Base-by-base conservation (phyloP, 2,113 vertebrate species). In the Gambusia holbrooki region DNA sequence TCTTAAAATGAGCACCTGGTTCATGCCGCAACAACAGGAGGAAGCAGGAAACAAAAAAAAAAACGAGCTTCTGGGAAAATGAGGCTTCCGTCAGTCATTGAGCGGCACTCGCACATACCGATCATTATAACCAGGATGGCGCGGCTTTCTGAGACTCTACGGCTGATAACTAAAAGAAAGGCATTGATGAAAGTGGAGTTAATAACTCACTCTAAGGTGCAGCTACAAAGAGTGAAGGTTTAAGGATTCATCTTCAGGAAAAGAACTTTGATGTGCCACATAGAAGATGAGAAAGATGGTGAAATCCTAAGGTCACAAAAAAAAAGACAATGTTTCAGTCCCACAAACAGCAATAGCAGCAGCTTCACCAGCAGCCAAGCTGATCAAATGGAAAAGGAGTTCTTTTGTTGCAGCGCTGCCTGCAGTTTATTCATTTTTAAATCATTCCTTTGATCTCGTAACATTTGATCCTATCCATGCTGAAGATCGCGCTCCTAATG, bases 191-290 rank as follows among this genome's bases (percentile, higher is more conserved):
- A 66, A 65, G 58, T 17, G 5, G 25, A 66, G 48, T 62, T 66
- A 67, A 73, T 33, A 62, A 35, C 61, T 32, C 9, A 30, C 32
- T 14, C 58, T 12, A 66, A 61, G 30, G 19, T 42, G 14, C 0
- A 40, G 40, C 45, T 51, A 63, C 15, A 70, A 71, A 66, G 67
- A 29, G 33, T 63, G 40, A 72, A 80, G n/a, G 65, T 29, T 42
- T 6, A 12, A 15, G 35, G 45, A n/a, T 2, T 69, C 69, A 25
- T 78, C 68, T n/a, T 73, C 32, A 66, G 69, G 28, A 27, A 67
- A 29, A 19, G 15, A 77, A 65, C 54, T 35, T 79, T 77, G 45
- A 79, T 72, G 76, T 79, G 75, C 63, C 72, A 69, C 65, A 66
- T 37, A 13, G 65, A 76, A 65, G 66, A 78, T 68, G 64, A 42